Evolutionary conservation across 2,797 vertebrate species (phyloP).

Genomic region (Poecilia gillii): DNA sequence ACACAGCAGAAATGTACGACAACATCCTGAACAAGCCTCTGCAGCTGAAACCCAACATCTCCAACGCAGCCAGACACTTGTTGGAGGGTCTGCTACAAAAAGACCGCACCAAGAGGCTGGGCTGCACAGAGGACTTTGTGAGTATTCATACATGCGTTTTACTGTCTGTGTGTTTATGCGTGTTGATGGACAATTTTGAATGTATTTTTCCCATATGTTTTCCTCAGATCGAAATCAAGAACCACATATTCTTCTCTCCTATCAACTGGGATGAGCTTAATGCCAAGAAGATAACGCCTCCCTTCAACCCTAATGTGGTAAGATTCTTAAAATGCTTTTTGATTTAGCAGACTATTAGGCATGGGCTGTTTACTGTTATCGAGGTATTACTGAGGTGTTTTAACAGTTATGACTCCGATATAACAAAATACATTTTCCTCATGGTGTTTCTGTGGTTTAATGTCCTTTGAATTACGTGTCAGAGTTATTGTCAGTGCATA

Average conservation of each 20-base stretch:
- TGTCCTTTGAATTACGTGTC: background rate
- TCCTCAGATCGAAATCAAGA: conserved; percentile 95
- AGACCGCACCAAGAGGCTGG: conserved; percentile 93
- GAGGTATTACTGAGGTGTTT: background rate
- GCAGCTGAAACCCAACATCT: conserved; percentile 98
- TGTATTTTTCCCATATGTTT: background rate
- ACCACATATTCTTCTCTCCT: conserved; percentile 96
- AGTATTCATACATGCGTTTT: conserved; percentile 67
- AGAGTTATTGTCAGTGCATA: background rate
- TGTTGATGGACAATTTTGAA: background rate
- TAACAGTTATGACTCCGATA: background rate
- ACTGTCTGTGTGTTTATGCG: background rate
- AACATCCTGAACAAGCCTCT: conserved; percentile 99
- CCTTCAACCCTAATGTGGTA: conserved; percentile 99
- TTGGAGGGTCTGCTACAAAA: conserved; percentile 97
- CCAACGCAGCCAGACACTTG: conserved; percentile 93
- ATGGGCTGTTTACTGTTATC: background rate
- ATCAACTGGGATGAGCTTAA: conserved; percentile 99
- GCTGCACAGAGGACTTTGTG: conserved; percentile 96
- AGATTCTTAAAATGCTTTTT: conserved; percentile 53
- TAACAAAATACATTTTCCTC: background rate
- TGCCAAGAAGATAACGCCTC: conserved; percentile 97
- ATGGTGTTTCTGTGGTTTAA: background rate
- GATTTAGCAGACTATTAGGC: background rate
- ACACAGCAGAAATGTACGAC: conserved; percentile 99